phyloP scores from a whole-genome alignment of 2,797 vertebrate genomes.

The Enteromius mattozi region DNA sequence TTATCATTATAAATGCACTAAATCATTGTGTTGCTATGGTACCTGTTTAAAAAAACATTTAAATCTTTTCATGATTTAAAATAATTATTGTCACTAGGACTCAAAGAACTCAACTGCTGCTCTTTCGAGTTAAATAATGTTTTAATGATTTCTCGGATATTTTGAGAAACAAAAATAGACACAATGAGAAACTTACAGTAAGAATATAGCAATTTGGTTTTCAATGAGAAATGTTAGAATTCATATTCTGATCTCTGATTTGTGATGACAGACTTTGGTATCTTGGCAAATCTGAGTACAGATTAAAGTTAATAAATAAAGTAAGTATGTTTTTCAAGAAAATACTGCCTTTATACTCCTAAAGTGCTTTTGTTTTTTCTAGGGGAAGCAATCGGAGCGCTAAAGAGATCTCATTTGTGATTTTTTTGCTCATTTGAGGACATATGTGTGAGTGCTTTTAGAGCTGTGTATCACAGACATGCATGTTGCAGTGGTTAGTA shows the following conservation, averaged over 20 bases:
- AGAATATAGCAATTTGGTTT: background rate
- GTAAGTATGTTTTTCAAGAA: too few species aligned
- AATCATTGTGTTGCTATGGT: background rate
- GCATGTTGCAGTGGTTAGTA: constrained; percentile 1
- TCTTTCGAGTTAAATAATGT: background rate
- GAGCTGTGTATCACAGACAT: background rate
- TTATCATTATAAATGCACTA: background rate
- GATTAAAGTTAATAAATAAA: too few species aligned
- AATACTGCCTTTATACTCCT: too few species aligned
- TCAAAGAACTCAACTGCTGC: background rate
- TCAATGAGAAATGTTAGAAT: background rate
- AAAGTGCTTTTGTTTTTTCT: background rate
- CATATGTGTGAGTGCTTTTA: background rate
- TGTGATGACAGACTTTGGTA: background rate
- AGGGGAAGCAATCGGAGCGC: background rate
- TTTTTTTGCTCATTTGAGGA: background rate
- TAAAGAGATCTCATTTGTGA: background rate
- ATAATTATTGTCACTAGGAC: background rate
- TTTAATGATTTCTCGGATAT: background rate
- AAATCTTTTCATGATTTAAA: background rate
- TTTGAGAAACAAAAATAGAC: background rate
- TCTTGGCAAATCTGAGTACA: background rate
- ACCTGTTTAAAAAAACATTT: background rate
- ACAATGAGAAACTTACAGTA: background rate
- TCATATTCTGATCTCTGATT: background rate